Evolutionary conservation across 53 echinoderm and acorn worm genomes (phyloP).

Genomic region (Holothuria scabra): DNA sequence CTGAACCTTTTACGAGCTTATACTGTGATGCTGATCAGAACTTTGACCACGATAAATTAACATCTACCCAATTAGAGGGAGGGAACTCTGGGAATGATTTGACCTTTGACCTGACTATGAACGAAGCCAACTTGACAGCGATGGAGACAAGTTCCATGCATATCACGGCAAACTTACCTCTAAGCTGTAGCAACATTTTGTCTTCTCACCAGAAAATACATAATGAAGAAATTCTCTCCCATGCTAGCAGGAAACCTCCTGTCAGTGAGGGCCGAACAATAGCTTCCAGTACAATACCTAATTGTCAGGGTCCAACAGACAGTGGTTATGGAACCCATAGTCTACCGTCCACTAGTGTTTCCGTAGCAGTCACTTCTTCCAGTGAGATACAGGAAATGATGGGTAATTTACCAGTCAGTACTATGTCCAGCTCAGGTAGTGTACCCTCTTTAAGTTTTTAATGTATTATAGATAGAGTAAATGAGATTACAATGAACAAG

Average conservation of each 20-base stretch:
- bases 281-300: not conserved
- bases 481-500: too few species aligned
- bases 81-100: conserved; percentile 27
- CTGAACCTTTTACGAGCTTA: not conserved
- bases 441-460: not conserved
- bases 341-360: conserved; percentile 58
- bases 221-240: too few species aligned
- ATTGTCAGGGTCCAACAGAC: conserved; percentile 31
- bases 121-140: conserved; percentile 38
- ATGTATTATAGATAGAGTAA: not conserved
- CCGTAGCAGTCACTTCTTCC: not conserved
- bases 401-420: not conserved
- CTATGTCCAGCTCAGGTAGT: conserved; percentile 18
- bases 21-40: conserved; percentile 15
- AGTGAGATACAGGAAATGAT: not conserved
- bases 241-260: too few species aligned
- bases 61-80: conserved; percentile 34
- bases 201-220: too few species aligned
- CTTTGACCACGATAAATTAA: conserved; percentile 15
- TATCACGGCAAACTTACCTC: not conserved
- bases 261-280: too few species aligned
- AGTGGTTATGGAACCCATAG: conserved; percentile 84
- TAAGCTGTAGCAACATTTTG: not conserved
- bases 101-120: conserved; percentile 48
- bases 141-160: conserved; percentile 49